Conservation (phyloP, 2,797 vertebrate genomes). For the Sarcoramphus papa region DNA sequence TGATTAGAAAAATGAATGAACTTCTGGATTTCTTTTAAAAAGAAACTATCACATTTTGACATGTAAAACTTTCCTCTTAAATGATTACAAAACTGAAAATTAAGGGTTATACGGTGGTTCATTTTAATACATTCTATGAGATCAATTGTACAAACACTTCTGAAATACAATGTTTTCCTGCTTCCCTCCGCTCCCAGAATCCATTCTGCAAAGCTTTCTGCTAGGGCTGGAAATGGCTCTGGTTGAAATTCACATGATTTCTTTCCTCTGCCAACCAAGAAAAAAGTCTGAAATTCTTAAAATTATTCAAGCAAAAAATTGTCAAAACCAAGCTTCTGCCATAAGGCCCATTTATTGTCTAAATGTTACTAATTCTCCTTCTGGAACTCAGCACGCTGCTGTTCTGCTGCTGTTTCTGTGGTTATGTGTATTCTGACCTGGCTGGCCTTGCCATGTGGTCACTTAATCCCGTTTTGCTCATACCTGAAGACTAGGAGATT, state of each 20-base stretch:
- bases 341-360: background rate
- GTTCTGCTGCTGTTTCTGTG: background rate
- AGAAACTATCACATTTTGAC: background rate
- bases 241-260: background rate
- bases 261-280: background rate
- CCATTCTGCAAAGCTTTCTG: background rate
- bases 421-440: background rate
- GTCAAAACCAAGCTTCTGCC: background rate
- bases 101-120: accelerated
- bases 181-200: background rate
- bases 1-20: background rate
- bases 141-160: background rate
- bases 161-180: background rate
- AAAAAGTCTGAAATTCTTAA: background rate
- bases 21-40: background rate
- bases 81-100: background rate
- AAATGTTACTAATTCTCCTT: background rate
- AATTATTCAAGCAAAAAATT: background rate
- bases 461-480: background rate
- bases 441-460: background rate
- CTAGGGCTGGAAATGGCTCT: background rate
- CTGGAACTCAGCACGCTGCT: background rate
- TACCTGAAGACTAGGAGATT: background rate
- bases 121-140: background rate
- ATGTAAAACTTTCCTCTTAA: background rate